These are phyloP conservation scores for Zeuzera pyrina DNA, from an alignment of 2,888 invertebrate species.

Conservation along the genomic window DNA sequence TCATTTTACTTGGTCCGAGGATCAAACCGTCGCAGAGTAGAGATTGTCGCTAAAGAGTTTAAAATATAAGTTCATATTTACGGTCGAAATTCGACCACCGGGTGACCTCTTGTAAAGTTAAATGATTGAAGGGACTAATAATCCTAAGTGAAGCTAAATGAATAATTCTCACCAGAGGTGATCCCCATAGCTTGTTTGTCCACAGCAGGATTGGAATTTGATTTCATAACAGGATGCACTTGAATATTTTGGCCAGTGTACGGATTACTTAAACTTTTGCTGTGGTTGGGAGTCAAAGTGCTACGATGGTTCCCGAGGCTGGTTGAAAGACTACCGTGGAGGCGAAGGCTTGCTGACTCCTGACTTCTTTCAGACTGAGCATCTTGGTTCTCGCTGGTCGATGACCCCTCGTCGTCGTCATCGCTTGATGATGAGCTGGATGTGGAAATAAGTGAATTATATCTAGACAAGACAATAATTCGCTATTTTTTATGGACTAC, in stretches of 20 bases:
- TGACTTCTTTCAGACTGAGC: slow-evolving; percentile 53
- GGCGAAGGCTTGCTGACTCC: slow-evolving; percentile 40
- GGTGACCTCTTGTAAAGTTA: no score
- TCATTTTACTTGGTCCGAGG: no score
- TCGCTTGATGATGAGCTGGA: slow-evolving; percentile 82
- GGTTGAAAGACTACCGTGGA: slow-evolving; percentile 31
- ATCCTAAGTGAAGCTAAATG: no score
- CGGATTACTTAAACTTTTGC: slow-evolving; percentile 59
- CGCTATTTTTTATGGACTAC: background rate
- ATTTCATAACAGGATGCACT: slow-evolving; percentile 64
- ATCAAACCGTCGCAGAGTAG: no score
- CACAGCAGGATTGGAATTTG: slow-evolving; percentile 63
- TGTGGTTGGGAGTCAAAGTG: slow-evolving; percentile 50
- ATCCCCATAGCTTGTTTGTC: slow-evolving; percentile 69
- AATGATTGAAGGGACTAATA: no score
- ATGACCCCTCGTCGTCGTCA: slow-evolving; percentile 74
- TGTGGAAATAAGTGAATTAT: background rate
- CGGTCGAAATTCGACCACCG: no score
- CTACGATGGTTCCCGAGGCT: slow-evolving; percentile 28
- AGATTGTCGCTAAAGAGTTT: no score
- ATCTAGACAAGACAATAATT: no score
- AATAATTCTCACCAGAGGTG: slow-evolving; percentile 49
- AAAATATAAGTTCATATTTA: no score
- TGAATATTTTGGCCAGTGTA: slow-evolving; percentile 56
- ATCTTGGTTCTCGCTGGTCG: slow-evolving; percentile 60